Evolutionary conservation across 2,888 invertebrate genomes (phyloP).

Genomic region (Sicus ferrugineus): DNA sequence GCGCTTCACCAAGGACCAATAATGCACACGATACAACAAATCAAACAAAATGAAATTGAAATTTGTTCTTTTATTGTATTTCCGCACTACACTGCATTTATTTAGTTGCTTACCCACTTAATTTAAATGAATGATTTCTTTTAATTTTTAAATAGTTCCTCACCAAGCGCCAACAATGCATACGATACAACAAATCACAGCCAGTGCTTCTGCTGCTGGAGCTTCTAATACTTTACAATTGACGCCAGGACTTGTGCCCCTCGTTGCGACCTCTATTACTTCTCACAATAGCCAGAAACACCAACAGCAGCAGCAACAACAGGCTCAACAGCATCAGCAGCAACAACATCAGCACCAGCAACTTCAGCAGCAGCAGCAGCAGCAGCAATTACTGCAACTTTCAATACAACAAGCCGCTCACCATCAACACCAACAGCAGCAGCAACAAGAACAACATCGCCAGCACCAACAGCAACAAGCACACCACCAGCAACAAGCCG

Average conservation of each 20-base stretch:
- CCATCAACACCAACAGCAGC: slow-evolving; percentile 54
- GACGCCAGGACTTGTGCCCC: slow-evolving; percentile 59
- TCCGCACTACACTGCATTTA: no score
- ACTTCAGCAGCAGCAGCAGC: slow-evolving; percentile 56
- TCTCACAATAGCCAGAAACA: slow-evolving; percentile 60
- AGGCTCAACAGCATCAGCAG: slow-evolving; percentile 53
- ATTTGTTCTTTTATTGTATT: slow-evolving; percentile 43
- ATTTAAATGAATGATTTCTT: slow-evolving; percentile 40
- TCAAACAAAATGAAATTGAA: no score
- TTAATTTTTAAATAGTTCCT: no score
- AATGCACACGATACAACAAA: no score
- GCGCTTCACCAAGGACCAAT: no score
- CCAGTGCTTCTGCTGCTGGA: slow-evolving; percentile 52
- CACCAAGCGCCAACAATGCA: slow-evolving; percentile 64
- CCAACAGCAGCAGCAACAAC: slow-evolving; percentile 52
- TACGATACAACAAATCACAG: slow-evolving; percentile 64
- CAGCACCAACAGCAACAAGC: slow-evolving; percentile 55
- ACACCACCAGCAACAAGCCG: slow-evolving; percentile 51
- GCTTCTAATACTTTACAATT: slow-evolving; percentile 57
- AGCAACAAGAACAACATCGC: slow-evolving; percentile 53
- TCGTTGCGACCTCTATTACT: slow-evolving; percentile 62
- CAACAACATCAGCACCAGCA: slow-evolving; percentile 52
- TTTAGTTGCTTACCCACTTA: no score
- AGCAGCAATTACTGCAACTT: slow-evolving; percentile 53
- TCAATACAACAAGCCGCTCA: slow-evolving; percentile 56